A percentile compares a stretch with the other conserved stretches of the same genome.
Conservation (phyloP, 1,140 invertebrate genomes). For the Teleopsis dalmanni region DNA sequence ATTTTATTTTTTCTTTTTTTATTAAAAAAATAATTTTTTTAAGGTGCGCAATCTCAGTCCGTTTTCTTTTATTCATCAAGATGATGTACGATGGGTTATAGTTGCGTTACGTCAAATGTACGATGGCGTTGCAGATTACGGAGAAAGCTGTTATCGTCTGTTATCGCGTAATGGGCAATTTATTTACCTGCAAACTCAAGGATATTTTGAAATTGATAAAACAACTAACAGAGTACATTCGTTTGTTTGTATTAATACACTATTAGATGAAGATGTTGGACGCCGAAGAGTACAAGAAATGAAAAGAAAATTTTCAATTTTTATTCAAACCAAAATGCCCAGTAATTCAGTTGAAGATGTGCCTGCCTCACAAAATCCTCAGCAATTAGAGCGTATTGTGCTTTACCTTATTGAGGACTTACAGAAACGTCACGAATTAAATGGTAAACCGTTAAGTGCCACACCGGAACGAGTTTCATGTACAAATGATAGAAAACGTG, state of each 20-base stretch:
- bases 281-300: conserved; percentile 58
- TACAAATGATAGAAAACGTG: conserved; percentile 21
- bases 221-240: conserved; percentile 63
- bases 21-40: neutral
- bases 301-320: conserved; percentile 61
- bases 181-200: conserved; percentile 72
- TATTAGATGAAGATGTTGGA: conserved; percentile 64
- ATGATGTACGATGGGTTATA: conserved; percentile 76
- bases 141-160: conserved; percentile 73
- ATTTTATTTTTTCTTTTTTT: neutral
- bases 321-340: conserved; percentile 46
- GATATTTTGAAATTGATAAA: conserved; percentile 66
- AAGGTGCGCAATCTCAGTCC: conserved; percentile 53
- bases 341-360: conserved; percentile 45
- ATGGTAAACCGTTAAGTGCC: too few relatives aligned
- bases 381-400: conserved; percentile 57
- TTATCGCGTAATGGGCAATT: conserved; percentile 68
- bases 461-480: conserved; percentile 19
- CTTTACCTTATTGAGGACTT: conserved; percentile 57
- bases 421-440: conserved; percentile 31
- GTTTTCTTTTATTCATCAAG: conserved; percentile 77
- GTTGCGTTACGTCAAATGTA: conserved; percentile 80
- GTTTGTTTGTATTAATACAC: conserved; percentile 76
- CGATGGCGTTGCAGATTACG: conserved; percentile 60
- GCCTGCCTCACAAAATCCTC: conserved; percentile 54